These are phyloP conservation scores for Sisyra nigra DNA, from an alignment of 2,888 invertebrate genomes.

Conservation along the genomic window DNA sequence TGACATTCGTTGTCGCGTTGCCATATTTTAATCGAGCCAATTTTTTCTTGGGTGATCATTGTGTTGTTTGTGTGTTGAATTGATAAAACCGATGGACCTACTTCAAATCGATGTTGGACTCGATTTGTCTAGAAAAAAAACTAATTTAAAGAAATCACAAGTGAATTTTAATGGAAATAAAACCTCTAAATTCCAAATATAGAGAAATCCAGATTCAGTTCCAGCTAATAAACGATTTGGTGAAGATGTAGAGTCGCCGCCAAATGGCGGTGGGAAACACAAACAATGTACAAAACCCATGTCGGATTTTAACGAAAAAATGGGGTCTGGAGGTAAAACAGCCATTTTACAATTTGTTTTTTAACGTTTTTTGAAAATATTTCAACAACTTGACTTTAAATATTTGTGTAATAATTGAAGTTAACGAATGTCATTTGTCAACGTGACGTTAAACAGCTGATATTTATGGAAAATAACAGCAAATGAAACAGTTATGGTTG, in stretches of 20 bases:
- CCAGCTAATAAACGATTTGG: constrained; percentile 54
- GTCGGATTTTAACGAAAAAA: constrained; percentile 53
- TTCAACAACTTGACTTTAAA: no score
- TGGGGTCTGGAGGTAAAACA: constrained; percentile 61
- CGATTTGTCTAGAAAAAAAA: constrained; percentile 47
- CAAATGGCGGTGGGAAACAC: constrained; percentile 40
- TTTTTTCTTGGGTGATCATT: constrained; percentile 60
- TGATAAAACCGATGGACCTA: constrained; percentile 46
- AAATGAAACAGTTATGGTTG: no score
- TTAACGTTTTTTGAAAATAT: no score
- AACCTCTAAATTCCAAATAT: constrained; percentile 67
- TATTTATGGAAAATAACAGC: no score
- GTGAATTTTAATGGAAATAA: constrained; percentile 3
- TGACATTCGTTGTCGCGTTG: constrained; percentile 36
- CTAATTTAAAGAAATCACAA: constrained; percentile 6
- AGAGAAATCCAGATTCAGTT: constrained; percentile 54
- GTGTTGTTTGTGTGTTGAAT: constrained; percentile 43
- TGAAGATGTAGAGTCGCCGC: constrained; percentile 26
- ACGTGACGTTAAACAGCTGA: no score
- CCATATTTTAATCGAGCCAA: constrained; percentile 52
- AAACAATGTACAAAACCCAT: constrained; percentile 58
- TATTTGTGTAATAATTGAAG: no score
- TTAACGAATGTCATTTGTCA: no score
- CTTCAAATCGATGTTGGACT: constrained; percentile 44
- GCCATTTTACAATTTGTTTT: no score